Percentiles rank a stretch among this genome's conserved stretches.
Conservation (phyloP, 2,113 vertebrate species). For the Lates calcarifer region DNA sequence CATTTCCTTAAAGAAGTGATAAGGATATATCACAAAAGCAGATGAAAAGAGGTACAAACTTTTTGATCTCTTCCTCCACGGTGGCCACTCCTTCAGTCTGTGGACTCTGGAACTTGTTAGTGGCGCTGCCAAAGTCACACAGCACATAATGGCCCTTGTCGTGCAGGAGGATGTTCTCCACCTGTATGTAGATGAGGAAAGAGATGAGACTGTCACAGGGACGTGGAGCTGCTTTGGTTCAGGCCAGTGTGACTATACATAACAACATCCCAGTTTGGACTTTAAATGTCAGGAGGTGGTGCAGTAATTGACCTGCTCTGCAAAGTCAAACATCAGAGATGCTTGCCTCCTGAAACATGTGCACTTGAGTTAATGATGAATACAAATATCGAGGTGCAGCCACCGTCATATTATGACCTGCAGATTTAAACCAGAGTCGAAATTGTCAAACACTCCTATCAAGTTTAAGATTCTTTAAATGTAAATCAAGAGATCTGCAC, state of each 20-base stretch:
- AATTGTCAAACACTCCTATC: background rate
- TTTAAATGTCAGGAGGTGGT: background rate
- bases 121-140: slow-evolving; percentile 98
- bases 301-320: background rate
- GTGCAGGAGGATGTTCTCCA: slow-evolving; percentile 98
- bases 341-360: background rate
- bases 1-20: background rate
- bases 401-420: background rate
- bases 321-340: background rate
- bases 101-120: slow-evolving; percentile 97
- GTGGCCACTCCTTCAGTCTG: slow-evolving; percentile 93
- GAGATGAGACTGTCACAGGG: slow-evolving; percentile 1
- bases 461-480: background rate
- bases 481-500: background rate
- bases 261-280: slow-evolving; percentile 7
- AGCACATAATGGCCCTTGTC: slow-evolving; percentile 98
- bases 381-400: background rate
- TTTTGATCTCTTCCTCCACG: slow-evolving; percentile 99
- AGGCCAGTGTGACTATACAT: background rate
- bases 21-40: background rate
- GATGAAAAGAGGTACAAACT: slow-evolving; percentile 82
- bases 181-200: slow-evolving; percentile 83
- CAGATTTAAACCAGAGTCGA: background rate
- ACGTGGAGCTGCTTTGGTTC: background rate
- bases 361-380: slow-evolving; percentile 14